phyloP scores from a whole-genome alignment of 2,797 vertebrate genomes.

The Lateolabrax maculatus region DNA sequence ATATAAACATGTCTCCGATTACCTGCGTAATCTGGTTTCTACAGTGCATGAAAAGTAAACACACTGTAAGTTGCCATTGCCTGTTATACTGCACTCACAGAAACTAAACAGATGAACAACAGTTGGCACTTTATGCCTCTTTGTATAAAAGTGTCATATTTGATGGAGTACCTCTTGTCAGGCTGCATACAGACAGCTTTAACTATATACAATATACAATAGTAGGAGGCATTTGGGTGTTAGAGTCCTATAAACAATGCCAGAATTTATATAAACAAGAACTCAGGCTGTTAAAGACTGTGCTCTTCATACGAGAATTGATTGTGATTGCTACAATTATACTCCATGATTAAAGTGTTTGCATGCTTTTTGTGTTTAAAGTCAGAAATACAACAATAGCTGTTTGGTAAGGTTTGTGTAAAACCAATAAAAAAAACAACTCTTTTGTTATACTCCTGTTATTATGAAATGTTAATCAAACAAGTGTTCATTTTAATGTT shows the following conservation, averaged over 20 bases:
- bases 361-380: neutral
- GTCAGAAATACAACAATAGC: neutral
- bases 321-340: neutral
- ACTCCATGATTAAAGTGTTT: neutral
- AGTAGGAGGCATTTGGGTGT: neutral
- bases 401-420: neutral
- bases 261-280: neutral
- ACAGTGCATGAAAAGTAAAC: neutral
- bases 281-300: neutral
- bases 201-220: no score
- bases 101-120: neutral
- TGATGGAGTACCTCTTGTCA: slow-evolving; percentile 6
- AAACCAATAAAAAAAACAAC: neutral
- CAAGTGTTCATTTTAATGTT: neutral
- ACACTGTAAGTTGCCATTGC: neutral
- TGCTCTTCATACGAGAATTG: neutral
- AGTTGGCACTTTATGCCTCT: neutral
- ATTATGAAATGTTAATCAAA: neutral
- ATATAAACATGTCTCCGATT: neutral
- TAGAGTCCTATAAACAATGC: neutral
- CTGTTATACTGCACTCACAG: neutral
- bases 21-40: neutral
- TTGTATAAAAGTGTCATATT: neutral
- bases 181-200: neutral
- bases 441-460: neutral